Base-by-base conservation (phyloP, 1,140 invertebrate species). In the Eumeta japonica region DNA sequence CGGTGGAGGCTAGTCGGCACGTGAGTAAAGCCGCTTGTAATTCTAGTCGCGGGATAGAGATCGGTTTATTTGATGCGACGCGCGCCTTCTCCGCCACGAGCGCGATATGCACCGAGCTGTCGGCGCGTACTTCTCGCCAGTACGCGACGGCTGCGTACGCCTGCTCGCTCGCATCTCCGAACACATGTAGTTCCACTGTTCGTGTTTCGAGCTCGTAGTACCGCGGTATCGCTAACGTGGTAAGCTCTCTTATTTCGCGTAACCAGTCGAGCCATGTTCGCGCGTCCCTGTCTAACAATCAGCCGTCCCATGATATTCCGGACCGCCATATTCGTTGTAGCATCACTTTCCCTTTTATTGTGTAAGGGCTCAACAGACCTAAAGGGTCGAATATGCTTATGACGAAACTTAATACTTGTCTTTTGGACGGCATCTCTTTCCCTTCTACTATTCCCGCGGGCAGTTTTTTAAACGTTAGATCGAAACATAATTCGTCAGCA, bases 341-440 rank as follows among this genome's bases (percentile, higher is more conserved):
- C 3, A 75, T 29, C 5, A 70, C 66, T 48, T 67, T 73, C 12
- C 43, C 28, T 19, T 48, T 50, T 15, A 72, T 55, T n/a, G n/a
- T n/a, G n/a, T n/a, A n/a, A n/a, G n/a, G n/a, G n/a, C n/a, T n/a
- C n/a, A n/a, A 16, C 24, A 65, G 58, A 10, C 67, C 68, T 7
- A 63, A 42, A 3, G 62, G 58, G 38, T 75, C 67, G 45, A 57
- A 75, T 14, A 72, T 43, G 9, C 41, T 50, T 53, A 63, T 58
- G 15, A 56, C 40, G 2, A 52, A 24, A 16, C 47, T 52, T 0
- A 61, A 34, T 29, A 54, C 32, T 43, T 58, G 20, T 18, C 49
- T 38, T 30, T 62, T 62, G 2, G 55, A 57, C 10, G 58, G 55
- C 2, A 38, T 35, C 20, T 39, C 24, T 4, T 13, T 16, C 7